Conservation (phyloP, 2,113 vertebrate genomes). For the Oceanodroma tethys region DNA sequence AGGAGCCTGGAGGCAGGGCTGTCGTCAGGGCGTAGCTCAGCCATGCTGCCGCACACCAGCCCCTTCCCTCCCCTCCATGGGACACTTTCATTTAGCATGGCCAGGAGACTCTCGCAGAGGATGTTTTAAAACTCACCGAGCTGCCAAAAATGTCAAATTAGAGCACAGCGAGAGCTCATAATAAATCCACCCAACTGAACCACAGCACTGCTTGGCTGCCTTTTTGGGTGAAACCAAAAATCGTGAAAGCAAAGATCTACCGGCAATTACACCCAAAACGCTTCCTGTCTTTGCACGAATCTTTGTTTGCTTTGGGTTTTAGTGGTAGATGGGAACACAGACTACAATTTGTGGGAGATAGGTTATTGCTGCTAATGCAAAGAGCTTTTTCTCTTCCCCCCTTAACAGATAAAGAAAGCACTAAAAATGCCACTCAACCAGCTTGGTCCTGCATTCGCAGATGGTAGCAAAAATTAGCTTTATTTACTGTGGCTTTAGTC, state of each 20-base stretch:
- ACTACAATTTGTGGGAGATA: background rate
- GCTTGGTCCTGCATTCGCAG: background rate
- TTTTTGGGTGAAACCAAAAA: background rate
- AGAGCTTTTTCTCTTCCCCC: background rate
- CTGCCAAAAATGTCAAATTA: background rate
- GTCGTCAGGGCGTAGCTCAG: background rate
- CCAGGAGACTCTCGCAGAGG: background rate
- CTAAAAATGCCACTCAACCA: background rate
- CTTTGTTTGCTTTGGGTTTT: constrained; percentile 28
- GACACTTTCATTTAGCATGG: background rate
- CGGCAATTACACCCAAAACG: background rate
- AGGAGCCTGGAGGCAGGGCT: background rate
- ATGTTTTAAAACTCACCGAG: background rate
- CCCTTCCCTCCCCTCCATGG: background rate
- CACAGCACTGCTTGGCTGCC: background rate
- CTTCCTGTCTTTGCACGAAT: constrained; percentile 3
- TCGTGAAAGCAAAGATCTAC: background rate
- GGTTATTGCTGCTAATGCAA: background rate
- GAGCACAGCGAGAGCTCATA: background rate
- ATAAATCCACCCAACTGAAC: background rate
- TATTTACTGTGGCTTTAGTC: background rate
- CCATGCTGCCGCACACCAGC: background rate
- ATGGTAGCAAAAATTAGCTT: background rate
- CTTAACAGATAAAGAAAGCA: background rate
- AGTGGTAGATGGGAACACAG: background rate